Percentiles rank a stretch among this genome's conserved stretches.
Evolutionary conservation across 2,888 invertebrate species (phyloP).

Genomic region (Tenthredo scrophulariae): DNA sequence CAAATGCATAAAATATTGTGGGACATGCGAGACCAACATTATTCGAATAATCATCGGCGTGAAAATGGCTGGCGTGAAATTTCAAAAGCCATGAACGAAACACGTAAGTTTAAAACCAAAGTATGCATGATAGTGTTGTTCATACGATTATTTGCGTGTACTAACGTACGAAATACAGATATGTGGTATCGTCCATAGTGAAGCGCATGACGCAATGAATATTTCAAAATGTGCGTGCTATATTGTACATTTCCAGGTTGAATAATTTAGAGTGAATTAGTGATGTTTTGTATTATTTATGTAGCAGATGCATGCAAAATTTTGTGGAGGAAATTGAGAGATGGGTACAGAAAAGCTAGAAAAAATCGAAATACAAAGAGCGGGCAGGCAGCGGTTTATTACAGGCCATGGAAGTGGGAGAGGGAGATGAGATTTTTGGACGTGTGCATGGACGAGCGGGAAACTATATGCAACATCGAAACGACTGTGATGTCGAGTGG

Average conservation of each 20-base stretch:
- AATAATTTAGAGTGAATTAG: background rate
- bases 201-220: background rate
- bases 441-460: background rate
- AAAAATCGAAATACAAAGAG: background rate
- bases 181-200: too few relatives aligned
- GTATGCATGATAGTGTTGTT: background rate
- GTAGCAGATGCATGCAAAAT: background rate
- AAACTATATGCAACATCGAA: background rate
- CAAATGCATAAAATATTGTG: background rate
- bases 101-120: background rate
- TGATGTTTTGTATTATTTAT: background rate
- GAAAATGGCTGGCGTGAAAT: constrained; percentile 8
- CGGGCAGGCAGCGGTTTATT: background rate
- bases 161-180: background rate
- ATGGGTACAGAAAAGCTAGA: background rate
- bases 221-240: too few relatives aligned
- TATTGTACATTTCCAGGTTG: too few relatives aligned
- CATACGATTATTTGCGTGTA: too few relatives aligned
- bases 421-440: background rate
- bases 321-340: background rate
- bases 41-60: background rate
- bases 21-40: background rate
- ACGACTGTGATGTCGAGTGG: too few relatives aligned
- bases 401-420: constrained; percentile 9
- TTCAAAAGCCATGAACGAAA: background rate